phyloP scores from a whole-genome alignment of 2,113 vertebrate species.

The Eclectus roratus region DNA sequence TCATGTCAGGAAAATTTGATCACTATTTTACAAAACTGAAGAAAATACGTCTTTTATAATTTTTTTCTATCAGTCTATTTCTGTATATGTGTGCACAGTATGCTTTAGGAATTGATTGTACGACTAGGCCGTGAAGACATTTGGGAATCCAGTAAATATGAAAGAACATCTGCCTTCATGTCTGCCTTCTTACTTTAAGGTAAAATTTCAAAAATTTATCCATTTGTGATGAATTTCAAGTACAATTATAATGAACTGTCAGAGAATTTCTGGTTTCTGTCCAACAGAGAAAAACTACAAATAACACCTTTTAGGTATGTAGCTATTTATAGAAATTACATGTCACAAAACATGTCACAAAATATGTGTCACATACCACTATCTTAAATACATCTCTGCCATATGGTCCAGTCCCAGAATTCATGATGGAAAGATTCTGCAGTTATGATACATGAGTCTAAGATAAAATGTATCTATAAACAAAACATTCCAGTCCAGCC shows the following conservation, averaged over 20 bases:
- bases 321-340: constrained; percentile 16
- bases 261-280: not conserved
- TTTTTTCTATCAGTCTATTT: not conserved
- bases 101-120: not conserved
- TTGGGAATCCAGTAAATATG: not conserved
- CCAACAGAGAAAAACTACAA: constrained; percentile 13
- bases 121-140: not conserved
- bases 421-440: not conserved
- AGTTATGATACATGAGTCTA: not conserved
- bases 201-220: not conserved
- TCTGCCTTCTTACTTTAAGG: not conserved
- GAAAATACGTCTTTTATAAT: not conserved
- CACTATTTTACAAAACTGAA: not conserved
- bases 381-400: constrained; percentile 46
- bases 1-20: not conserved
- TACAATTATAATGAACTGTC: not conserved
- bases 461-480: constrained; percentile 14
- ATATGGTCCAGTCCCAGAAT: constrained; percentile 32
- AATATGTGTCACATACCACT: not conserved
- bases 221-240: not conserved
- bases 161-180: not conserved
- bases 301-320: not conserved
- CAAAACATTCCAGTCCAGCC: not conserved
- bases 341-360: not conserved
- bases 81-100: not conserved